Evolutionary conservation across 2,888 invertebrate genomes (phyloP), one percentile per base, ranked within the genome.

Genomic region (Himalopsyche anomala): DNA sequence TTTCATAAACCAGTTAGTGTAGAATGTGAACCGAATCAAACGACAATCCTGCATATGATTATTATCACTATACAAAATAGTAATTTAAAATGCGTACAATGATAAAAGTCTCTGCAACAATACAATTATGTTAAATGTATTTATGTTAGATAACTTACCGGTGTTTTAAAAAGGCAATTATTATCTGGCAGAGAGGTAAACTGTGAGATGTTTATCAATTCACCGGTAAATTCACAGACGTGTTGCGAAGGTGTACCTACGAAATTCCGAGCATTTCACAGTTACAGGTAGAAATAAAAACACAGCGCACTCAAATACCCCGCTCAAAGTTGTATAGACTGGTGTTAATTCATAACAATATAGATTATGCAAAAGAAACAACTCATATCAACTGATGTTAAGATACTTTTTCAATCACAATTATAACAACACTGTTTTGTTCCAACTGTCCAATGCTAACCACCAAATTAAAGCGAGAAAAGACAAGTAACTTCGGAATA

Each of bases 211-310:
- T 62, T 62, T 62, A 62, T 62, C 28, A 62, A 62, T n/a, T 62
- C 62, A 62, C 62, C 62, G 62, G 62, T 62, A 62, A 62, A 62
- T 62, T 62, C 62, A 62, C 62, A 62, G 62, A 62, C 62, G 62
- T 62, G 62, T 62, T 62, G 62, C 19, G 19, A 62, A 19, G 62
- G n/a, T 19, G 9, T 62, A 62, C 62, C 62, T 62, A 62, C 62
- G 62, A 62, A 62, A 62, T 62, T 62, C 62, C 62, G 62, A 62
- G 19, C 62, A 62, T 62, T 62, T 62, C 62, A 62, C 62, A 28
- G 62, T 62, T 62, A 62, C 62, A 62, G 62, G 62, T 62, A 62
- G 62, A 62, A 62, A 62, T 19, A 19, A 62, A n/a, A 62, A 19
- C 62, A 62, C 62, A 62, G 5, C 62, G 62, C 62, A 62, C 62